Base-by-base conservation (phyloP, 2,113 vertebrate genomes). In the Spheniscus mendiculus region DNA sequence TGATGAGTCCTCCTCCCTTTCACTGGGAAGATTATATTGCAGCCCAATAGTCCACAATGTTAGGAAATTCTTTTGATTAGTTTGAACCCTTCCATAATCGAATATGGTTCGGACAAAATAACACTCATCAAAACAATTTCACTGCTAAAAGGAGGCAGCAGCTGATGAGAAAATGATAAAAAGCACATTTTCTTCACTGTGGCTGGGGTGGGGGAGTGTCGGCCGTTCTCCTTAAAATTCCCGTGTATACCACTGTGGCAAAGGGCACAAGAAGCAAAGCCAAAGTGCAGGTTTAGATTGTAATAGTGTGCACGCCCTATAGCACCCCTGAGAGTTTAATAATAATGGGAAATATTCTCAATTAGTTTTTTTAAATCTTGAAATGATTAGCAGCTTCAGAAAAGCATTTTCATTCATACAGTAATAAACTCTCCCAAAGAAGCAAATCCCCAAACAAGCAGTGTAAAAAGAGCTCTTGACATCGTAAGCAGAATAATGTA, bases 371-470 rank as follows among this genome's bases (percentile, higher is more conserved):
- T 71, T 20, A 38, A 91, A 82, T 79, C 83, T 63, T 69, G 40
- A 87, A 85, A 90, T 83, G 56, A 96, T 97, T 95, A 94, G 72
- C 56, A 95, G 96, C 44, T 93, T 93, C 89, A 94, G 91, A 94
- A 95, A 89, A 89, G 66, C 81, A 80, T 94, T 96, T 95, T 84
- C 94, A 94, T 94, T 96, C 89, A 94, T 72, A 85, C 50, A 82
- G 66, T 47, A 91, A 96, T 85, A 95, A 87, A 87, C 38, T 70
- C 89, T 94, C 93, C 87, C 78, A 96, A 94, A 83, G 56, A 95
- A 96, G 81, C 47, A 94, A 97, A 97, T 94, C 92, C 93, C 91
- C 83, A 90, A 95, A 91, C 77, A 96, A 79, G 73, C 32, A 87
- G 73, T n/a, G n/a, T 38, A 95, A 96, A 93, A 95, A 80, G 87